Base-by-base conservation (phyloP, 2,888 invertebrate species). In the Oligia fasciuncula region DNA sequence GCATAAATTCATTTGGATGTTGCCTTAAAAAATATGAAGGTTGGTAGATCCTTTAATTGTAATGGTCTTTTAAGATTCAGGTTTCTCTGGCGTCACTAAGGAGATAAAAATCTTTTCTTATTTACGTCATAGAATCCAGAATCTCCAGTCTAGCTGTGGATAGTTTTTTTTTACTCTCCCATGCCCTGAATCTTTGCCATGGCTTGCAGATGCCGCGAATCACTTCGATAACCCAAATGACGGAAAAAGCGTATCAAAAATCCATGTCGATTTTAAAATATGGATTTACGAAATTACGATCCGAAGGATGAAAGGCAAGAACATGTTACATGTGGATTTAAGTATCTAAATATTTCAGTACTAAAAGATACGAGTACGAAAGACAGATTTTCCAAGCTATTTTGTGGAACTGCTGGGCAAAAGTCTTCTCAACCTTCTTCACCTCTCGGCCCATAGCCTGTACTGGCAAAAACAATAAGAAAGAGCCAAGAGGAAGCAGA, bases 61-160 rank as follows among this genome's bases (percentile, higher is more conserved):
- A 75, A 17, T 17, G 11, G n/a, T 77, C 77, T 79, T 43, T 40
- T 57, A 49, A 40, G 49, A 67, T 67, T 63, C 51, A 23, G 40
- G 76, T 62, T 75, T 19, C n/a, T 49, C 62, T n/a, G 9, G 49
- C 4, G 8, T n/a, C 2, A 76, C n/a, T 60, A 6, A 40, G 9
- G 3, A n/a, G 57, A 8, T 74, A 57, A 14, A 65, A 35, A n/a
- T 13, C 17, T 19, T 23, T n/a, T 54, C 9, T 9, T 8, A 46
- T 23, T 35, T 73, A 49, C 4, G 23, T 43, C 14, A 11, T 29
- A 23, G 2, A 23, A 23, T 51, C 65, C 23, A 14, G 17, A 60
- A n/a, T 60, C 8, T 60, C 19, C 5, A n/a, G 19, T 76, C 19
- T 19, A 60, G 35, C 74, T 40, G 14, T 75, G 57, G 11, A 57